phyloP scores from a whole-genome alignment of 2,888 invertebrate species.

The Isotomurus palustris region DNA sequence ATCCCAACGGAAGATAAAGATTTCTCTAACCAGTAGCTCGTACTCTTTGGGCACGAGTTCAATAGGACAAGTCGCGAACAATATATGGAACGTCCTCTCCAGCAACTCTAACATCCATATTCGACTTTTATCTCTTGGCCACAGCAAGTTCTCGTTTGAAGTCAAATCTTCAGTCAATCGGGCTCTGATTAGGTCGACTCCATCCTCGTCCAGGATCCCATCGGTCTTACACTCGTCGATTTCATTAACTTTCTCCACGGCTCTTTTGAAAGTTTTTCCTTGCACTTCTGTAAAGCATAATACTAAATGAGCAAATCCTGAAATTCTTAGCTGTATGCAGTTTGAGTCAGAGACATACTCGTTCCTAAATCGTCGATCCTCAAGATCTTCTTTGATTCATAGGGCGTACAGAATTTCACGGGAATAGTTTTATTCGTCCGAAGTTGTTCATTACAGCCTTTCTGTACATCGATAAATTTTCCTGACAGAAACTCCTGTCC shows the following conservation, averaged over 20 bases:
- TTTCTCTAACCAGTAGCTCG: constrained; percentile 1
- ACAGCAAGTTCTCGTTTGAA: constrained; percentile 7
- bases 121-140: not conserved
- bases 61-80: constrained; percentile 1
- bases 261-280: not conserved
- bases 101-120: constrained; percentile 23
- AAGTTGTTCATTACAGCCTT: not conserved
- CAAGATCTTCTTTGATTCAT: not conserved
- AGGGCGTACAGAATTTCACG: not conserved
- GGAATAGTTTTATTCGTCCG: not conserved
- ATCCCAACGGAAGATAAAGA: constrained; percentile 9
- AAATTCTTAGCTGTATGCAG: too few relatives aligned
- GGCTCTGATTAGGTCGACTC: constrained; percentile 1
- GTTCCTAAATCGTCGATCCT: not conserved
- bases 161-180: constrained; percentile 12
- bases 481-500: not conserved
- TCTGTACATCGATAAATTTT: not conserved
- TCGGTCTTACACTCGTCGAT: not conserved
- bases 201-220: not conserved
- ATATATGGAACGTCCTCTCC: constrained; percentile 2
- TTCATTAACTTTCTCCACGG: not conserved
- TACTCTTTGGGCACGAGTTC: constrained; percentile 6
- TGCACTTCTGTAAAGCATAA: not conserved
- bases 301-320: too few relatives aligned
- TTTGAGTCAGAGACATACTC: too few relatives aligned